Conservation (phyloP, 2,797 vertebrate genomes). For the Enteromius fasciolatus region DNA sequence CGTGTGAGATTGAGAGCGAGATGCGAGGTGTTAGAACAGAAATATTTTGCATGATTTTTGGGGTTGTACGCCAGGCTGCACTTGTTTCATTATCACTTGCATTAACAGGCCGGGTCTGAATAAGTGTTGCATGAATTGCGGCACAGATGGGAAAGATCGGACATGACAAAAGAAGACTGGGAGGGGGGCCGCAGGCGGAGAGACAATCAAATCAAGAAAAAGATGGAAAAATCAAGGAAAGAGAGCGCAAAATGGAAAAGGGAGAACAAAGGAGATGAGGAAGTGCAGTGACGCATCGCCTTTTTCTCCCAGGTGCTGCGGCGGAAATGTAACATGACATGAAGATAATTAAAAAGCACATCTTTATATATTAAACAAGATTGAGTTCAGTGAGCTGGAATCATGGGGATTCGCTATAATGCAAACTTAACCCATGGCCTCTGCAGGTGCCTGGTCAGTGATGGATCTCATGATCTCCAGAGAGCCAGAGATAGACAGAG, state of each 20-base stretch:
- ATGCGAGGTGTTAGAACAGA: constrained; percentile 37
- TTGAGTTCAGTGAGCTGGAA: constrained; percentile 58
- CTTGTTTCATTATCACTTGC: constrained; percentile 47
- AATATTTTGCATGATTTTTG: constrained; percentile 40
- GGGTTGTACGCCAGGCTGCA: constrained; percentile 48
- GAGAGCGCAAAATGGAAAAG: constrained; percentile 26
- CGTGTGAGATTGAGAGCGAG: constrained; percentile 18
- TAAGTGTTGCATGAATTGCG: constrained; percentile 71
- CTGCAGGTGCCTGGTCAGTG: constrained; percentile 65
- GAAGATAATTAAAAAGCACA: constrained; percentile 76
- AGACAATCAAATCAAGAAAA: constrained; percentile 48
- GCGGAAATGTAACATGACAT: constrained; percentile 74
- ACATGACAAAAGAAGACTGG: constrained; percentile 46
- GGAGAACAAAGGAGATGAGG: constrained; percentile 62
- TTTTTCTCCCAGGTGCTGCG: constrained; percentile 65
- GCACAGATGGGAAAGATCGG: constrained; percentile 75
- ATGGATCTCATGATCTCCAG: constrained; percentile 67
- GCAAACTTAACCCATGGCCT: constrained; percentile 68
- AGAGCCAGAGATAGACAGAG: constrained; percentile 53
- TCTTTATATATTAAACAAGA: constrained; percentile 72
- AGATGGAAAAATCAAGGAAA: constrained; percentile 42
- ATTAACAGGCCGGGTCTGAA: constrained; percentile 55
- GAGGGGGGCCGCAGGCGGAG: constrained; percentile 40
- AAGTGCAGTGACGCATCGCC: constrained; percentile 63
- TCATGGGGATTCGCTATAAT: constrained; percentile 73